Base-by-base conservation (phyloP, 2,888 invertebrate genomes). In the Vanessa cardui region DNA sequence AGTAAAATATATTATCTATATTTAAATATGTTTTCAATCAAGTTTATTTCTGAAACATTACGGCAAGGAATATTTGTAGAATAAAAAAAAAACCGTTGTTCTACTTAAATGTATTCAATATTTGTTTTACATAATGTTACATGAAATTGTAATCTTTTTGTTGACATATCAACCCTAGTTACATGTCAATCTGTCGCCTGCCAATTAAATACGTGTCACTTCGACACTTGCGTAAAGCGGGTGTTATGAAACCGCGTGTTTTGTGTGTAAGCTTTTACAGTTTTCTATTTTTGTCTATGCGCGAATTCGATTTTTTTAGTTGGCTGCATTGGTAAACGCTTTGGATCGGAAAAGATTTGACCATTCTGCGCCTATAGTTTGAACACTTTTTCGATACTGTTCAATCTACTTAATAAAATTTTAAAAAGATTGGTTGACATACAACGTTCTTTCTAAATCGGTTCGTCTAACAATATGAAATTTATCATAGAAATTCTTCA, bases 121-220 rank as follows among this genome's bases (percentile, higher is more conserved):
- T 26, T 26, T 26, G 26, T 26, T 26, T 39, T 39, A 39, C 9
- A 39, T 39, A 12, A 12, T 39, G 12, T 39, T 39, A 39, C 9
- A 39, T 9, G 4, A 39, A 39, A 1, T 39, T 4, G 12, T 39
- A 39, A 4, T 39, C 0, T 16, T 54, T 31, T 54, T 16, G 7
- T 54, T 54, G n/a, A 54, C 31, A 54, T 52, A 52, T 33, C 54
- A 56, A 33, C 54, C n/a, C 33, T 33, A n/a, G 33, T 33, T 56
- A 33, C 54, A 9, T 33, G 54, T 56, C 54, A 33, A 21, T 31
- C 54, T 33, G 33, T 56, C n/a, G 33, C n/a, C 54, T 31, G 54
- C 79, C 83, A 82, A 85, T 82, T 84, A 82, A 78, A 81, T 72
- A 69, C 77, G 72, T 71, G 84, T 83, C 84, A 84, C 74, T 75